Conservation (phyloP, 1,140 invertebrate genomes). For the Bactericera cockerelli region DNA sequence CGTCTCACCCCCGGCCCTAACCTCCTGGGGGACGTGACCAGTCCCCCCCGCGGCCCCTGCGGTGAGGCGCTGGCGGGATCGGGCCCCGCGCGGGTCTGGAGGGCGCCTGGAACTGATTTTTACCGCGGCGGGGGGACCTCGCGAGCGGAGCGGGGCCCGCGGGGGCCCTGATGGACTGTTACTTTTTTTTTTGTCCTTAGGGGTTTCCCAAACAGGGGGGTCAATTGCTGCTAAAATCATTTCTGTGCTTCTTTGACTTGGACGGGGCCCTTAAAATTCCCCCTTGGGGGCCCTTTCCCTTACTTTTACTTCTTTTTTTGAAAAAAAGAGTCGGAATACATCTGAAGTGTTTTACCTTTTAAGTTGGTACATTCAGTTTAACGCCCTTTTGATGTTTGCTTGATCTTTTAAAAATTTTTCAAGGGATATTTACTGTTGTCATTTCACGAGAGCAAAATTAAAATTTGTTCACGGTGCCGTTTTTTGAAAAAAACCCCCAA, state of each 20-base stretch:
- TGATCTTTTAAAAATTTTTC: constrained; percentile 91
- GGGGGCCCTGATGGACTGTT: constrained; percentile 27
- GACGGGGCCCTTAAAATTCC: constrained; percentile 97
- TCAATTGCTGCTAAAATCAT: constrained; percentile 84
- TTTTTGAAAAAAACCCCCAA: constrained; percentile 72
- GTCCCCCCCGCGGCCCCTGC: constrained; percentile 22
- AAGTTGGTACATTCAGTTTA: constrained; percentile 69
- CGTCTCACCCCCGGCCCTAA: constrained; percentile 36
- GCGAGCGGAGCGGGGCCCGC: constrained; percentile 35
- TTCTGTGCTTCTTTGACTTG: constrained; percentile 85
- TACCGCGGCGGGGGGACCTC: constrained; percentile 38
- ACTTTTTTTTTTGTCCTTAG: constrained; percentile 60
- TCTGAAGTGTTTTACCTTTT: constrained; percentile 40
- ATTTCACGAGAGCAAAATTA: constrained; percentile 74
- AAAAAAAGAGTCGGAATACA: constrained; percentile 77
- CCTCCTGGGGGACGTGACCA: constrained; percentile 27
- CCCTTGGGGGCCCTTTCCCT: constrained; percentile 81
- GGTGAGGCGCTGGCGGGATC: constrained; percentile 27
- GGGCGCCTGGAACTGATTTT: constrained; percentile 42
- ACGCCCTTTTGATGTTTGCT: constrained; percentile 64
- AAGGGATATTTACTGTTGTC: constrained; percentile 62
- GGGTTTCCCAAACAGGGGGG: constrained; percentile 67
- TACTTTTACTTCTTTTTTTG: constrained; percentile 76
- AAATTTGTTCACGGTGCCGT: constrained; percentile 91
- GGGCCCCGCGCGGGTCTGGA: constrained; percentile 30